phyloP scores from a whole-genome alignment of 2,113 vertebrate species.

The Marmota monax region DNA sequence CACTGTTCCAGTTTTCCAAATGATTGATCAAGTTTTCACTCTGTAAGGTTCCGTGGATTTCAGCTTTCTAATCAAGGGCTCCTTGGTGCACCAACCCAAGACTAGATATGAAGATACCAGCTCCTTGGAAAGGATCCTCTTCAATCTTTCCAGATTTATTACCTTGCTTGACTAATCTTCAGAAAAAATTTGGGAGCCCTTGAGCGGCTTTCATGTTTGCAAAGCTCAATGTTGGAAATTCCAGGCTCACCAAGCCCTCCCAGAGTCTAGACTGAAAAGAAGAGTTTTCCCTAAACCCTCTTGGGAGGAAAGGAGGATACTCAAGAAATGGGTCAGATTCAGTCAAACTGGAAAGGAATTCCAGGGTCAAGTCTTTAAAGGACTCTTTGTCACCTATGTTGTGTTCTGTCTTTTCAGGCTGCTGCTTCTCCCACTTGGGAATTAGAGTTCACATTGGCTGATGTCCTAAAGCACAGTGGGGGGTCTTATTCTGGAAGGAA shows the following conservation, averaged over 20 bases:
- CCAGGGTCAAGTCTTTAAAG: not conserved
- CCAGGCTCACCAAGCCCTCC: not conserved
- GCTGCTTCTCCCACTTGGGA: not conserved
- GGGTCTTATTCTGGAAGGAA: slow-evolving; percentile 24
- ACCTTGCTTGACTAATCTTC: not conserved
- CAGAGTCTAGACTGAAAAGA: not conserved
- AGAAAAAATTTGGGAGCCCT: not conserved
- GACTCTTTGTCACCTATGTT: not conserved
- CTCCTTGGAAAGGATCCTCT: not conserved
- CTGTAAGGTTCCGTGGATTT: not conserved
- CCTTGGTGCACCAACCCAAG: not conserved
- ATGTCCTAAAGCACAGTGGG: not conserved
- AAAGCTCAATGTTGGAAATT: not conserved
- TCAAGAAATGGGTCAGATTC: not conserved
- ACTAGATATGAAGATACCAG: not conserved
- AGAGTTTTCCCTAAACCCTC: not conserved
- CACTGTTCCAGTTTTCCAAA: not conserved
- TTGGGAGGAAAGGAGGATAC: not conserved
- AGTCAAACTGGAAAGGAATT: not conserved
- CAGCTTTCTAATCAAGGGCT: not conserved
- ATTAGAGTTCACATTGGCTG: not conserved
- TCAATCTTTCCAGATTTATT: not conserved
- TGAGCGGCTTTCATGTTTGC: not conserved
- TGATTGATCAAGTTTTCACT: not conserved
- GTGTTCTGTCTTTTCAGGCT: not conserved